phyloP scores from a whole-genome alignment of 2,797 vertebrate species.

The Sebastes glaucus region DNA sequence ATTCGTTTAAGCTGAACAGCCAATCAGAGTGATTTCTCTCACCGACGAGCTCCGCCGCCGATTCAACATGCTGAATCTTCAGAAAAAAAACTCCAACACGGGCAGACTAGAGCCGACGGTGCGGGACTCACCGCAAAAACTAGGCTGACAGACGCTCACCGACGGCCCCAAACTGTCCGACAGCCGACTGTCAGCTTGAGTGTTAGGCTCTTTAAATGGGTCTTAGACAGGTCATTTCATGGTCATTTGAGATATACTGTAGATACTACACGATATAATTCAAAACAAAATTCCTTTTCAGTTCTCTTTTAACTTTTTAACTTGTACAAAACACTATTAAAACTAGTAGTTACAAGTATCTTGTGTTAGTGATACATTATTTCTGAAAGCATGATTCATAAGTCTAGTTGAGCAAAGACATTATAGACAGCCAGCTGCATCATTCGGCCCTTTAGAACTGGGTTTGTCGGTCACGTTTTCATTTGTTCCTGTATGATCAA shows the following conservation, averaged over 20 bases:
- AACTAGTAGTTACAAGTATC: neutral
- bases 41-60: too few relatives aligned
- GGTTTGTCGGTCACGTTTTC: conserved; percentile 51
- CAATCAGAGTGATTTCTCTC: too few relatives aligned
- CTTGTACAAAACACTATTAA: neutral
- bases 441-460: conserved; percentile 13
- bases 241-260: neutral
- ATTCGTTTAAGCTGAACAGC: too few relatives aligned
- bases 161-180: too few relatives aligned
- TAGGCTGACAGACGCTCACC: too few relatives aligned
- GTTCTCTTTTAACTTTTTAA: neutral
- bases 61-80: too few relatives aligned
- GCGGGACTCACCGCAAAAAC: too few relatives aligned
- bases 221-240: neutral
- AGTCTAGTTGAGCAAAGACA: neutral
- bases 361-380: neutral
- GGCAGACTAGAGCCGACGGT: too few relatives aligned
- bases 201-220: neutral
- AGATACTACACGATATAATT: neutral
- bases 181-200: fast-evolving
- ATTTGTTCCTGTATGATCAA: conserved; percentile 58
- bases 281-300: neutral
- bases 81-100: too few relatives aligned
- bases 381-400: conserved; percentile 13
- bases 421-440: conserved; percentile 22